Conservation (phyloP, 2,888 invertebrate genomes). For the Epirrhoe alternata region DNA sequence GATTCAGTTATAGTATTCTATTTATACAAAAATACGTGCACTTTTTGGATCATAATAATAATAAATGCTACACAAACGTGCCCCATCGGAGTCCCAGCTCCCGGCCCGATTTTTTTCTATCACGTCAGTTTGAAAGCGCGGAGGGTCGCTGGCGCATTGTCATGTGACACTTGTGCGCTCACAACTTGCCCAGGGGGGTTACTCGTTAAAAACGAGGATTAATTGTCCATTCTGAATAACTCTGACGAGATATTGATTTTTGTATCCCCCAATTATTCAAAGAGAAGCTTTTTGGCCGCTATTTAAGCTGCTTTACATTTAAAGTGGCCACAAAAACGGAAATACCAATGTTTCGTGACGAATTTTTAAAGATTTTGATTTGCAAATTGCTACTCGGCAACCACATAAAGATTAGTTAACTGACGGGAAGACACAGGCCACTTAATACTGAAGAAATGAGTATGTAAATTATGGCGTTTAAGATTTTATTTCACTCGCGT, state of each 20-base stretch:
- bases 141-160: slow-evolving; percentile 81
- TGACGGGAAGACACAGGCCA: slow-evolving; percentile 29
- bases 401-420: slow-evolving; percentile 22
- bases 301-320: slow-evolving; percentile 11
- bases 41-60: slow-evolving; percentile 23
- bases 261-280: slow-evolving; percentile 22
- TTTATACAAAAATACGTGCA: slow-evolving; percentile 14
- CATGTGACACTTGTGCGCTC: slow-evolving; percentile 81
- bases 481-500: slow-evolving; percentile 59
- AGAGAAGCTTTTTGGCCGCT: slow-evolving; percentile 16
- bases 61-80: slow-evolving; percentile 32
- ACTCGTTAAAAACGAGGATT: slow-evolving; percentile 72
- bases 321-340: slow-evolving; percentile 21
- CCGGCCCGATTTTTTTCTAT: slow-evolving; percentile 71
- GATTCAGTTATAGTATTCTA: slow-evolving; percentile 3
- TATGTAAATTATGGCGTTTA: slow-evolving; percentile 38
- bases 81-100: slow-evolving; percentile 68
- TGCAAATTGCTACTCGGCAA: slow-evolving; percentile 24
- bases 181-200: slow-evolving; percentile 72
- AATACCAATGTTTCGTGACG: slow-evolving; percentile 26
- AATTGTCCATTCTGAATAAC: slow-evolving; percentile 68
- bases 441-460: slow-evolving; percentile 32
- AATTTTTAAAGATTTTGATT: slow-evolving; percentile 19
- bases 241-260: slow-evolving; percentile 45
- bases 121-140: slow-evolving; percentile 71